A percentile compares a stretch with the other conserved stretches of the same genome.
Conservation (phyloP, 2,888 invertebrate genomes). For the Saturnia pavonia region DNA sequence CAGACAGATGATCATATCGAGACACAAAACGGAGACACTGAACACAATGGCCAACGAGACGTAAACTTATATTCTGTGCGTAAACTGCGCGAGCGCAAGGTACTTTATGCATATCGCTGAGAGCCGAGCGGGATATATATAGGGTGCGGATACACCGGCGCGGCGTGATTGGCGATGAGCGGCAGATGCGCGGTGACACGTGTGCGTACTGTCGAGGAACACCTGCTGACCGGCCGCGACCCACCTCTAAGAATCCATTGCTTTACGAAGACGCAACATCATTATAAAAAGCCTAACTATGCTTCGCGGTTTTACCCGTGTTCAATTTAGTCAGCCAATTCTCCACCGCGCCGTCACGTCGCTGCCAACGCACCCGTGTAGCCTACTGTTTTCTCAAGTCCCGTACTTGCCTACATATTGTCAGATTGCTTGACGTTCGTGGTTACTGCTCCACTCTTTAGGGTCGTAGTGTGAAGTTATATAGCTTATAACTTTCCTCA, state of each 20-base stretch:
- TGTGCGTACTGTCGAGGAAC: slow-evolving; percentile 31
- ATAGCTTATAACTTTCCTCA: too few species aligned
- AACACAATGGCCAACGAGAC: neutral
- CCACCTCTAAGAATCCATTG: neutral
- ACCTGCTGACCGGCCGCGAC: slow-evolving; percentile 18
- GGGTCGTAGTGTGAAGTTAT: too few species aligned
- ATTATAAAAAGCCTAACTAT: neutral
- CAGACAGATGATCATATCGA: slow-evolving; percentile 75
- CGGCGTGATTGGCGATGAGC: slow-evolving; percentile 22
- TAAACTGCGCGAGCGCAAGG: neutral
- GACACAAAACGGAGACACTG: slow-evolving; percentile 13
- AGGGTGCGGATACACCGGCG: slow-evolving; percentile 23
- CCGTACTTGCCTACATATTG: too few species aligned
- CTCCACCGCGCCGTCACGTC: too few species aligned
- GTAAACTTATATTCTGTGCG: too few species aligned
- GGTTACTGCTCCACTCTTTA: too few species aligned
- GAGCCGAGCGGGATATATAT: neutral
- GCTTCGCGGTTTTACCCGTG: neutral
- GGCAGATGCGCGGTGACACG: slow-evolving; percentile 24
- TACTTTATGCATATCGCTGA: neutral
- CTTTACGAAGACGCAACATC: neutral
- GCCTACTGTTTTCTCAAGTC: too few species aligned
- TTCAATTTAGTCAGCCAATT: neutral
- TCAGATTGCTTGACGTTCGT: too few species aligned
- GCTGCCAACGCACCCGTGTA: too few species aligned